Conservation (phyloP, 2,113 vertebrate genomes). For the Hepsetus odoe region DNA sequence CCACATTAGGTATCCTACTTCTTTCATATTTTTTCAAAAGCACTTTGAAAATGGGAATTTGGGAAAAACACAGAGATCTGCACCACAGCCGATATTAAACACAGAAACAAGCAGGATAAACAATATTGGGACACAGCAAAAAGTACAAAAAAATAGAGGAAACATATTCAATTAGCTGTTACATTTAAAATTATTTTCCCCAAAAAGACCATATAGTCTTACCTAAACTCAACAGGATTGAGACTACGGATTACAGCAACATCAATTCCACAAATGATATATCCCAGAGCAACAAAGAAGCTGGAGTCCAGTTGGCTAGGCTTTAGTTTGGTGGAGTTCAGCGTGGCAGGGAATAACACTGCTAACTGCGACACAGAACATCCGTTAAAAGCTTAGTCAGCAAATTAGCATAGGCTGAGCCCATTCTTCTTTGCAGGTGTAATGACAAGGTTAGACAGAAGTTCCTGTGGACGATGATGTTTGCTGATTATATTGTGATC, state of each 20-base stretch:
- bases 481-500: too few relatives aligned
- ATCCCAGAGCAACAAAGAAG: constrained; percentile 74
- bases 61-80: background rate
- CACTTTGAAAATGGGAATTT: background rate
- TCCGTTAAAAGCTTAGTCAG: background rate
- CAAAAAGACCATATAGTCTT: too few relatives aligned
- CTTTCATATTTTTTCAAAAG: background rate
- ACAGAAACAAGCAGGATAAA: background rate
- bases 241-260: constrained; percentile 66
- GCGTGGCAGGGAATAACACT: constrained; percentile 63
- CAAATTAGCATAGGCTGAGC: background rate
- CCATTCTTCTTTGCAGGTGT: too few relatives aligned
- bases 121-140: background rate
- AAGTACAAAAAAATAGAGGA: too few relatives aligned
- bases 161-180: too few relatives aligned
- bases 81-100: background rate
- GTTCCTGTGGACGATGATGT: too few relatives aligned
- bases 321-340: constrained; percentile 68
- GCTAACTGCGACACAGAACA: constrained; percentile 64
- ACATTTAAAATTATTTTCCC: too few relatives aligned
- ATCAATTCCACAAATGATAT: constrained; percentile 77
- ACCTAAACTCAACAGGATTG: constrained; percentile 80
- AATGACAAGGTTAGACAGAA: too few relatives aligned
- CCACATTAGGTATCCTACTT: background rate
- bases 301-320: constrained; percentile 73